phyloP scores from a whole-genome alignment of 2,113 vertebrate genomes.

The Oryzias curvinotus region DNA sequence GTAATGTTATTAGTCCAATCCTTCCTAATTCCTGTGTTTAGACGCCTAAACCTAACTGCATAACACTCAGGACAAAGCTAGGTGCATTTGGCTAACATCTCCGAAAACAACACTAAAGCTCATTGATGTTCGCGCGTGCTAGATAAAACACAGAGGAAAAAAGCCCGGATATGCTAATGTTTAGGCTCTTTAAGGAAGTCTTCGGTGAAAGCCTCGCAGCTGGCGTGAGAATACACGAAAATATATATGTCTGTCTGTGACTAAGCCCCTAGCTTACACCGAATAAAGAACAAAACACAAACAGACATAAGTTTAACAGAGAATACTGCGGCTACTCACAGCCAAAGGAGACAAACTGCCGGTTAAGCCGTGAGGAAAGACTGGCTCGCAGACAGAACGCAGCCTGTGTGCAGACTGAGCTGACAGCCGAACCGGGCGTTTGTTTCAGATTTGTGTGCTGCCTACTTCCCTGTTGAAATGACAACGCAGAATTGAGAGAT shows the following conservation, averaged over 20 bases:
- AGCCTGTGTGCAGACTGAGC: neutral
- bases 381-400: neutral
- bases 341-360: slow-evolving; percentile 18
- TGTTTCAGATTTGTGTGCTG: slow-evolving; percentile 12
- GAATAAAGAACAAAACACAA: neutral
- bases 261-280: neutral
- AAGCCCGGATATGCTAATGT: too few relatives aligned
- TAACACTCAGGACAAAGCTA: too few relatives aligned
- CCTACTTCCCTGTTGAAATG: slow-evolving; percentile 64
- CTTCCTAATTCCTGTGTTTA: slow-evolving; percentile 55
- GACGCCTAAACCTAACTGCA: slow-evolving; percentile 22
- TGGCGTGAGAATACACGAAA: neutral
- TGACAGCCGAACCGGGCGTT: neutral
- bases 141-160: too few relatives aligned
- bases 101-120: too few relatives aligned
- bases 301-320: neutral
- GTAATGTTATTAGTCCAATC: slow-evolving; percentile 74
- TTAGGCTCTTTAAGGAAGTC: too few relatives aligned
- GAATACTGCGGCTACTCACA: slow-evolving; percentile 42
- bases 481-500: slow-evolving; percentile 51
- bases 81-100: too few relatives aligned
- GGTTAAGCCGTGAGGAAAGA: slow-evolving; percentile 5
- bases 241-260: neutral
- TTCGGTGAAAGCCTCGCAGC: too few relatives aligned
- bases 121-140: too few relatives aligned